Evolutionary conservation across 2,888 invertebrate genomes (phyloP).

Genomic region (Yponomeuta evonymella): DNA sequence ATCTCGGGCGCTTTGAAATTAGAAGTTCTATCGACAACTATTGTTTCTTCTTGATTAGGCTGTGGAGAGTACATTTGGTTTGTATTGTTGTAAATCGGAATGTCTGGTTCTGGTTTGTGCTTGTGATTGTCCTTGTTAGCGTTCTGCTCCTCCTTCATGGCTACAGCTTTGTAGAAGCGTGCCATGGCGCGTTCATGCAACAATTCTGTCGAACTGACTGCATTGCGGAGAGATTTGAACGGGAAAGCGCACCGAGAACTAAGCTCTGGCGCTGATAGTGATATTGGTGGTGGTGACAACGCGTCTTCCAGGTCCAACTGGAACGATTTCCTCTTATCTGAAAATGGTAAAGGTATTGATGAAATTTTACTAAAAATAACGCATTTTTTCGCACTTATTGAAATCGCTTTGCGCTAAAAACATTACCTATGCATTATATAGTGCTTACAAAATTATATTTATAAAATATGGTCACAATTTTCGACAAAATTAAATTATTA

Average conservation of each 20-base stretch:
- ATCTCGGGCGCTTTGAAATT: slow-evolving; percentile 42
- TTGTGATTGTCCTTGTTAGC: slow-evolving; percentile 31
- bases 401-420: too few relatives aligned
- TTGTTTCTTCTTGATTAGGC: slow-evolving; percentile 19
- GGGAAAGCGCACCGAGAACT: slow-evolving; percentile 68
- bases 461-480: too few relatives aligned
- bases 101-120: slow-evolving; percentile 40
- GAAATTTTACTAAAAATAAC: too few relatives aligned
- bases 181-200: slow-evolving; percentile 89
- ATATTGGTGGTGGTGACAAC: slow-evolving; percentile 85
- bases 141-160: slow-evolving; percentile 81
- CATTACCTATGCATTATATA: too few relatives aligned
- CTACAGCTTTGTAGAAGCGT: slow-evolving; percentile 85
- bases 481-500: too few relatives aligned
- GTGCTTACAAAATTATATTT: too few relatives aligned
- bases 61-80: slow-evolving; percentile 21
- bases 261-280: slow-evolving; percentile 88
- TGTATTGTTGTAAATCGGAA: slow-evolving; percentile 45
- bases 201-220: slow-evolving; percentile 88
- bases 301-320: slow-evolving; percentile 80
- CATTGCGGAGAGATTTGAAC: slow-evolving; percentile 79
- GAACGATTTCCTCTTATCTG: slow-evolving; percentile 75
- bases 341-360: slow-evolving; percentile 23
- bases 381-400: too few relatives aligned
- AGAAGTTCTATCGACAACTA: slow-evolving; percentile 18